Evolutionary conservation across 2,888 invertebrate genomes (phyloP), one percentile per base, ranked within the genome.

Genomic region (Spodoptera picta): DNA sequence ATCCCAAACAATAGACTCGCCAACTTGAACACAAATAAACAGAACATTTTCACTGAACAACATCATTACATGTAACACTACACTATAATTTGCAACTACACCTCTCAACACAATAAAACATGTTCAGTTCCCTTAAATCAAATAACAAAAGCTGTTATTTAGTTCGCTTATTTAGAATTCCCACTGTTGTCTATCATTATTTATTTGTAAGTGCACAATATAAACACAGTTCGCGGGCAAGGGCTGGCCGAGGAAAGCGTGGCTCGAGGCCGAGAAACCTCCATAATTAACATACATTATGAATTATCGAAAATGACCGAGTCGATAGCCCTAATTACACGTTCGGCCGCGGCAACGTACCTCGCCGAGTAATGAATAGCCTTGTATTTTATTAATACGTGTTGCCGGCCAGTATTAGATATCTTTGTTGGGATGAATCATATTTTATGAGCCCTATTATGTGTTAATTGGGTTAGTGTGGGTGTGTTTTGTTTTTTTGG

Each of bases 271-370:
- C 77, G 84, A 83, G 81, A 79, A 68, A 76, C 88, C 90, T 83
- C 92, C 92, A 90, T 93, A 92, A 94, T 94, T 94, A 94, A 90
- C 93, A 91, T 93, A 90, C 92, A 93, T 94, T 94, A 93, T 91
- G 92, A 92, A 93, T 93, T 93, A 94, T 92, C 92, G 88, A 88
- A 92, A 94, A 92, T 90, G 90, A 89, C 90, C 92, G 87, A 86
- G 84, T 87, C 86, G 87, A 90, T 90, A 87, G 81, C 84, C 89
- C 87, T 93, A 93, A 94, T 94, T 93, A 92, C 89, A 90, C 75
- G 91, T 89, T 91, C 77, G 85, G 81, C 77, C 77, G 78, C 82
- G 82, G 82, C 82, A 80, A 81, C 83, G 84, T 82, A 83, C 84
- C 61, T 75, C 76, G 73, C 60, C 73, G 56, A 60, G 87, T 92